Conservation (phyloP, 1,140 invertebrate genomes). For the Cotesia glomerata region DNA sequence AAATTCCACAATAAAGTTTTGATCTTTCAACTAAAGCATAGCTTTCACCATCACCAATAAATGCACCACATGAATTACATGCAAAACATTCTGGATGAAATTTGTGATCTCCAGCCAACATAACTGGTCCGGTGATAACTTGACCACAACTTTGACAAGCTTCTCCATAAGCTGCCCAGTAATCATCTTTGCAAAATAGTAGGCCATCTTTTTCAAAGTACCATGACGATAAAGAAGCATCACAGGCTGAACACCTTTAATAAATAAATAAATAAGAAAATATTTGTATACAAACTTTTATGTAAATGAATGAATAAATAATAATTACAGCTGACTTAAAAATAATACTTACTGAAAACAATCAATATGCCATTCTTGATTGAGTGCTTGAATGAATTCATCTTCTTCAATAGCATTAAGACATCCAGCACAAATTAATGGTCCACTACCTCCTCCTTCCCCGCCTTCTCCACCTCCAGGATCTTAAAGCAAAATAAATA, state of each 20-base stretch:
- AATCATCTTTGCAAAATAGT: constrained; percentile 88
- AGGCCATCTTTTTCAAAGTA: constrained; percentile 92
- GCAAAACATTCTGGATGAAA: constrained; percentile 96
- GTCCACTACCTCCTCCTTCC: constrained; percentile 35
- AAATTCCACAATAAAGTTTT: constrained; percentile 79
- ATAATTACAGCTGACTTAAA: not conserved
- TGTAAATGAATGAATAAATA: not conserved
- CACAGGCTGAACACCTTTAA: constrained; percentile 85
- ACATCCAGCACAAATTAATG: constrained; percentile 72
- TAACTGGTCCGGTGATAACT: constrained; percentile 90
- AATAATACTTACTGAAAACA: constrained; percentile 74
- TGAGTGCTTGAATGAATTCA: constrained; percentile 79
- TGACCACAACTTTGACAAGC: constrained; percentile 86
- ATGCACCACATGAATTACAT: constrained; percentile 79
- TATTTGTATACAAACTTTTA: not conserved
- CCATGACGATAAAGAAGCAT: constrained; percentile 83
- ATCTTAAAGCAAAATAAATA: constrained; percentile 49
- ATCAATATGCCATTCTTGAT: constrained; percentile 86
- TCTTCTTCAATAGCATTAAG: constrained; percentile 75
- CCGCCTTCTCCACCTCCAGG: constrained; percentile 51
- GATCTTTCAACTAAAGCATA: constrained; percentile 89
- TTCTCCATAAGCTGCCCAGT: constrained; percentile 87
- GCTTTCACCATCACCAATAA: constrained; percentile 90
- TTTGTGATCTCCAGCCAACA: constrained; percentile 92
- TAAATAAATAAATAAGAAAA: constrained; percentile 26